phyloP scores from a whole-genome alignment of 2,888 invertebrate species.

The Galeruca laticollis region DNA sequence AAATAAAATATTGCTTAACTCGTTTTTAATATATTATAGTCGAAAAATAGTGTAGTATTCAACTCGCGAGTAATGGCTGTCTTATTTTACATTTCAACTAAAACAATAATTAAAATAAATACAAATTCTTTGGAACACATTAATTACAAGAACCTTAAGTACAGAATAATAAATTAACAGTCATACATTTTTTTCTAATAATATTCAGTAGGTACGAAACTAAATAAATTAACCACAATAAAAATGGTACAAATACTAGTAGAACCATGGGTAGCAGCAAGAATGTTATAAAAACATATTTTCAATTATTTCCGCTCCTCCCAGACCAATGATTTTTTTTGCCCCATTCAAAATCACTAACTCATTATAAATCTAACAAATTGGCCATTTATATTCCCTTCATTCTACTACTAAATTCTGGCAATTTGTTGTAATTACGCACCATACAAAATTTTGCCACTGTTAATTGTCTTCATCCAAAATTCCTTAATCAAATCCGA shows the following conservation, averaged over 20 bases:
- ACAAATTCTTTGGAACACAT: constrained; percentile 22
- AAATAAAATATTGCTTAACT: no score
- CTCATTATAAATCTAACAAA: no score
- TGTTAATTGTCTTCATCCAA: constrained; percentile 73
- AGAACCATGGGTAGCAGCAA: no score
- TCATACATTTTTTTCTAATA: neutral
- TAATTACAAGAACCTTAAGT: neutral
- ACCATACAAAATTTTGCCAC: constrained; percentile 35
- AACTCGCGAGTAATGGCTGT: neutral
- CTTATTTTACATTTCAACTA: neutral
- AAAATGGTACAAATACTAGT: neutral
- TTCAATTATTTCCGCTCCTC: no score
- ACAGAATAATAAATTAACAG: neutral
- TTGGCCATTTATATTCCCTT: neutral
- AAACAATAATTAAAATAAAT: neutral
- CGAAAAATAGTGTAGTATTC: no score
- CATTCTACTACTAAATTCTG: neutral
- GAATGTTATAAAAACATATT: no score
- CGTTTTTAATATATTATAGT: no score
- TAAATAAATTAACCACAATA: neutral
- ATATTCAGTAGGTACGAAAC: neutral
- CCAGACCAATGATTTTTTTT: no score
- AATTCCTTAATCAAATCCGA: constrained; percentile 88
- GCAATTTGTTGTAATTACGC: constrained; percentile 15
- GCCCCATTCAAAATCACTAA: no score